Conservation (phyloP, 2,888 invertebrate species). For the Drosophila neotestacea region DNA sequence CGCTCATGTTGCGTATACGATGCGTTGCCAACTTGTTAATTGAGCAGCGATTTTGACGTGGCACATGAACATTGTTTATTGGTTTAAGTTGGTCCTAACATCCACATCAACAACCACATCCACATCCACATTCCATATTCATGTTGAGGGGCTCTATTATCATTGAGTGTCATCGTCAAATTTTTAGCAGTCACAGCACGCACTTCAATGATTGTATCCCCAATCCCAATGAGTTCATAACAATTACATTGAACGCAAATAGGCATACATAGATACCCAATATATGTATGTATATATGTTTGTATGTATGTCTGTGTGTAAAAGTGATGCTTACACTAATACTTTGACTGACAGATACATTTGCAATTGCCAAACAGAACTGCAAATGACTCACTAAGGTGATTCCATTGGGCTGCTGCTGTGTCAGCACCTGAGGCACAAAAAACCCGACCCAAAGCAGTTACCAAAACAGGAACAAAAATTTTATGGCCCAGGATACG, state of each 20-base stretch:
- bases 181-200: slow-evolving; percentile 59
- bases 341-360: slow-evolving; percentile 31
- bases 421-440: slow-evolving; percentile 55
- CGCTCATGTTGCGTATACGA: slow-evolving; percentile 40
- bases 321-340: slow-evolving; percentile 17
- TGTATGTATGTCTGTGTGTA: too few relatives aligned
- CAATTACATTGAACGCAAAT: slow-evolving; percentile 65
- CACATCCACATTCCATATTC: slow-evolving; percentile 10
- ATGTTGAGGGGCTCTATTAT: slow-evolving; percentile 35
- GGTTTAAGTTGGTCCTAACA: slow-evolving; percentile 29
- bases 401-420: slow-evolving; percentile 27
- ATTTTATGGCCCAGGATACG: slow-evolving; percentile 68
- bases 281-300: not conserved
- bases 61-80: slow-evolving; percentile 32
- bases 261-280: slow-evolving; percentile 36
- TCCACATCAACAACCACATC: too few relatives aligned
- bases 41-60: slow-evolving; percentile 36
- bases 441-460: slow-evolving; percentile 23
- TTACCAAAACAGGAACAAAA: slow-evolving; percentile 35
- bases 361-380: slow-evolving; percentile 54
- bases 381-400: slow-evolving; percentile 48
- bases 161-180: slow-evolving; percentile 30
- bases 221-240: slow-evolving; percentile 69
- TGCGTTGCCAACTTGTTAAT: slow-evolving; percentile 39
- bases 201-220: slow-evolving; percentile 43